Conservation (phyloP, 2,888 invertebrate genomes). For the Diplolepis rosae region DNA sequence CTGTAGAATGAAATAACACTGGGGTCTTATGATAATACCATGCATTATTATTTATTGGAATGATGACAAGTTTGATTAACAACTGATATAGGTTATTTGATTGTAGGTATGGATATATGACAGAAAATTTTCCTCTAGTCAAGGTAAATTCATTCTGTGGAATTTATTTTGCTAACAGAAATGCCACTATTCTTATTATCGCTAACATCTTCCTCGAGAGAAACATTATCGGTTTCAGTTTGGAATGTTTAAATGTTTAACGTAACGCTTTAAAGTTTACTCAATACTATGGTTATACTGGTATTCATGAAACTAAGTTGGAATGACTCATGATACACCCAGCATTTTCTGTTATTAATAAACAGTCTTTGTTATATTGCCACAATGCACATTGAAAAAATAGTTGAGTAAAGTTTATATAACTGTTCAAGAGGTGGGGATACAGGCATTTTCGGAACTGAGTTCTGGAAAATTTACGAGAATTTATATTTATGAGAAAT, state of each 20-base stretch:
- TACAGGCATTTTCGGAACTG: no score
- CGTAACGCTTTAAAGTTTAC: conserved; percentile 1
- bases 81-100: neutral
- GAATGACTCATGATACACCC: neutral
- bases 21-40: conserved; percentile 40
- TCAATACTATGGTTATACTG: neutral
- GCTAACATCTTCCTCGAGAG: conserved; percentile 17
- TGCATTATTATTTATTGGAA: neutral
- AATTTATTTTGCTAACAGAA: neutral
- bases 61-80: neutral
- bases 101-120: neutral
- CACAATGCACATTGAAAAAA: no score
- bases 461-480: no score
- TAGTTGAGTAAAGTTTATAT: no score
- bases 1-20: conserved; percentile 46
- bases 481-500: no score
- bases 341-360: neutral
- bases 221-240: conserved; percentile 13
- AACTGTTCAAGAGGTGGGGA: no score
- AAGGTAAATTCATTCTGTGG: no score
- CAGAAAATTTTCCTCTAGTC: no score
- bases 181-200: neutral
- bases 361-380: neutral
- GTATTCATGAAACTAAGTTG: conserved; percentile 15
- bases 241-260: conserved; percentile 19